A percentile compares a stretch with the other conserved stretches of the same genome.
Conservation (phyloP, 2,113 vertebrate species). For the Galeopterus variegatus region DNA sequence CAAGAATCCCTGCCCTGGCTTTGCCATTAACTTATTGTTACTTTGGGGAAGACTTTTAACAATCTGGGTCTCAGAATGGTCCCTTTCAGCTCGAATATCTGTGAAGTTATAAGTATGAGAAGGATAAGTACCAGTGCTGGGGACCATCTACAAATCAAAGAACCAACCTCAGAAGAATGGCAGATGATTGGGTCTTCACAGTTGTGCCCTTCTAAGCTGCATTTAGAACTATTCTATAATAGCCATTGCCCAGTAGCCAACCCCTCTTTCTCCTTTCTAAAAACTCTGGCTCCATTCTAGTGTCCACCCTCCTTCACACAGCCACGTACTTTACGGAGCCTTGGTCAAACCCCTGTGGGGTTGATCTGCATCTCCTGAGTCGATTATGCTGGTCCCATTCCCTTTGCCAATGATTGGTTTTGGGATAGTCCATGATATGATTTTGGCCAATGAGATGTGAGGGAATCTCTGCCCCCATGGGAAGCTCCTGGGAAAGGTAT, state of each 20-base stretch:
- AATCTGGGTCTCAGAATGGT: constrained; percentile 5
- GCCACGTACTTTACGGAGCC: not conserved
- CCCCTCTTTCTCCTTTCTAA: not conserved
- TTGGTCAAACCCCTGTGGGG: not conserved
- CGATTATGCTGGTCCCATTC: not conserved
- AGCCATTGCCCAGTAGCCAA: not conserved
- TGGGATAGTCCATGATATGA: not conserved
- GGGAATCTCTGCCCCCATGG: not conserved
- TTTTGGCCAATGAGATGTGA: not conserved
- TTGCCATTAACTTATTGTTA: constrained; percentile 35
- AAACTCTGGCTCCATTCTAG: not conserved
- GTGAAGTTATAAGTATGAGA: not conserved
- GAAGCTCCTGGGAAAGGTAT: not conserved
- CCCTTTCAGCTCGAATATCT: constrained; percentile 20
- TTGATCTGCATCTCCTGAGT: not conserved
- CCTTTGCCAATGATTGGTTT: not conserved
- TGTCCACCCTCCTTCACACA: not conserved
- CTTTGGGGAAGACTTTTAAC: constrained; percentile 28
- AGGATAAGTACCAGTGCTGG: not conserved
- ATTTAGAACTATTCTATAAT: not conserved
- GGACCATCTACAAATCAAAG: constrained; percentile 61
- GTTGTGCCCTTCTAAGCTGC: not conserved
- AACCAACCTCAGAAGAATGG: not conserved
- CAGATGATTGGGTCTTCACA: not conserved
- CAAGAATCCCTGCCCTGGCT: constrained; percentile 5